Base-by-base conservation (phyloP, 1,140 invertebrate genomes). In the Rhagoletis pomonella region DNA sequence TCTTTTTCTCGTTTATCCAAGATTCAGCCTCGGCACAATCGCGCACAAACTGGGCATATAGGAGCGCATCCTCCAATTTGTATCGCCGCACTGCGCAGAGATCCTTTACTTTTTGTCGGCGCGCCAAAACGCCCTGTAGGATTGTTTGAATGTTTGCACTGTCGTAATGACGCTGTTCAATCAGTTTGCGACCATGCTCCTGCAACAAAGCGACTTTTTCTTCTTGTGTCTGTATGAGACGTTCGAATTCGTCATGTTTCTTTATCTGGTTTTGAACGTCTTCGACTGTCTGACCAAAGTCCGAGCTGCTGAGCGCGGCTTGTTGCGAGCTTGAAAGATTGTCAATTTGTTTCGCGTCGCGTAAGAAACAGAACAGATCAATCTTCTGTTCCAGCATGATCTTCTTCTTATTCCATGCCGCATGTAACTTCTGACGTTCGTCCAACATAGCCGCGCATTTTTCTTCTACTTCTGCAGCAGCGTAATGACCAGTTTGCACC, bases 1-100 rank as follows among this genome's bases (percentile, higher is more conserved):
- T 98, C 88, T 97, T 95, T 93, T 99, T 99, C 91, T 99, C 98
- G 67, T 96, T 96, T 88, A 99, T 98, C 98, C 98, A 99, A 9
- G 95, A 96, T 90, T 97, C 95, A 5, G 97, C 96, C 91, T 99
- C 98, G 3, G 95, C 95, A 10, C 97, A 97, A 92, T 99, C 98
- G 85, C 98, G 94, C 14, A 97, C 95, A 93, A 99, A 99, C 92
- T 98, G 97, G 4, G 97, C 97, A 90, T 98, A 96, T 2, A 98
- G 93, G 14, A 98, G 93, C 6, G 96, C 96, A 89, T 98, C 97
- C n/a, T 96, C 95, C 3, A 99, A 93, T 85, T 95, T 95, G 67
- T 94, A 94, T 88, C 95, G 94, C 44, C 96, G 95, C 1, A 94
- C 92, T 0, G 93, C 94, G 89, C 96, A 96, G 17, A 97, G 90